Conservation (phyloP, 2,797 vertebrate genomes). For the Morus bassanus region DNA sequence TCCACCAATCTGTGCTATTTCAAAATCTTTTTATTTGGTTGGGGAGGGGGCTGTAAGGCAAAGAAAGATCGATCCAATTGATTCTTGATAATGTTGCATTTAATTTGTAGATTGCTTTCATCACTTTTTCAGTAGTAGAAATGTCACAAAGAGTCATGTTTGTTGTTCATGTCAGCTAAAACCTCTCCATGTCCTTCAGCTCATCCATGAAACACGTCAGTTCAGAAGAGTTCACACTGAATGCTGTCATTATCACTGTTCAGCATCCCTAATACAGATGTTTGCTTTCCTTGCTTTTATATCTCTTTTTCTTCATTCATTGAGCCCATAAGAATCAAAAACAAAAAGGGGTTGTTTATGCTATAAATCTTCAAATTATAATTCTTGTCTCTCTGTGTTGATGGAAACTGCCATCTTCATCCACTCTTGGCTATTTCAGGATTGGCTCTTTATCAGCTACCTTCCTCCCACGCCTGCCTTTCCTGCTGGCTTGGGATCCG, state of each 20-base stretch:
- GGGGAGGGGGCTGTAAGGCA: neutral
- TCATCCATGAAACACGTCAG: rapidly evolving
- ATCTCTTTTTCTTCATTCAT: neutral
- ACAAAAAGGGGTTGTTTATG: neutral
- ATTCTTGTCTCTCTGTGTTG: neutral
- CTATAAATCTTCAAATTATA: neutral
- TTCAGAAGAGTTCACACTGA: neutral
- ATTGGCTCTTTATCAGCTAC: neutral
- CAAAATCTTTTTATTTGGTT: neutral
- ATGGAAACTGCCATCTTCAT: neutral
- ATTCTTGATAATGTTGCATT: neutral
- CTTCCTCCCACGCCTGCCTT: neutral
- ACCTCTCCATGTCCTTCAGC: neutral
- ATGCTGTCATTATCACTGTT: neutral
- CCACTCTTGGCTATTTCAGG: neutral
- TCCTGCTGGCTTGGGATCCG: neutral
- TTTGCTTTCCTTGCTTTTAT: neutral
- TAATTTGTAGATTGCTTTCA: neutral
- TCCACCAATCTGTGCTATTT: neutral
- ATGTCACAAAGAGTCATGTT: neutral
- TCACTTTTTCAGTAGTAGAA: neutral
- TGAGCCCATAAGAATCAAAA: neutral
- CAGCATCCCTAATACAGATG: neutral
- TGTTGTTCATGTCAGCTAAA: neutral
- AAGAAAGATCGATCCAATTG: neutral